Evolutionary conservation across 2,113 vertebrate genomes (phyloP), one percentile per base, ranked within the genome.

Genomic region (Clupea harengus): DNA sequence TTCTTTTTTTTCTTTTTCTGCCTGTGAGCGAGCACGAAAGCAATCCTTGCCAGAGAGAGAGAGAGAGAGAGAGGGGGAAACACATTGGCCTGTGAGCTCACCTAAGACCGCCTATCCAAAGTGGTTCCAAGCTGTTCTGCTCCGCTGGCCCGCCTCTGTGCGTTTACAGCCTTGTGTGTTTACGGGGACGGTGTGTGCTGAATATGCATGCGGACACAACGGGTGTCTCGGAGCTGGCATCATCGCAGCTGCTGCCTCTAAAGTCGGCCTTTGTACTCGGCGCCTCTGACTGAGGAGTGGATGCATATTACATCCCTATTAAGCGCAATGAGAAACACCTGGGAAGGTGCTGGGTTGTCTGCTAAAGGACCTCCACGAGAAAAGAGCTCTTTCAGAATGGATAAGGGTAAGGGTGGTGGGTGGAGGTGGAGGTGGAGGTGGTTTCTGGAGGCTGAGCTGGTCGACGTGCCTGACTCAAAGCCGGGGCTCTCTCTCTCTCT

Each of bases 311-410:
- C 88, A 87, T 87, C 78, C 86, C 85, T 39, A 83, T 87, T 78
- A 87, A 87, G 85, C 85, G 32, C 87, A 90, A 90, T 88, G 83
- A 89, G 80, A 90, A 87, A 90, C 92, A 92, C 88, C 88, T 91
- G 89, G 87, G 45, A 78, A 89, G 88, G 86, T 88, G 82, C 64
- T 72, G 64, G n/a, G 25, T 11, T 32, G 25, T 72, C 64, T 72
- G 25, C 64, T 28, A 0, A 72, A 6, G 25, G 64, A 72, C 25
- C 72, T 78, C 72, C 28, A 17, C 11, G 72, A 39, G 72, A 32
- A 78, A 3, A 5, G 28, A 32, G 10, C 11, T 39, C 11, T 78
- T 17, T 32, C 25, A 39, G 72, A 39, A 17, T 17, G 28, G 72
- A 32, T 28, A 39, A 32, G 28, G 57, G 57, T 22, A 6, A 6